Percentiles rank a stretch among this genome's conserved stretches.
Conservation (phyloP, 2,888 invertebrate genomes). For the Bellardia bayeri region DNA sequence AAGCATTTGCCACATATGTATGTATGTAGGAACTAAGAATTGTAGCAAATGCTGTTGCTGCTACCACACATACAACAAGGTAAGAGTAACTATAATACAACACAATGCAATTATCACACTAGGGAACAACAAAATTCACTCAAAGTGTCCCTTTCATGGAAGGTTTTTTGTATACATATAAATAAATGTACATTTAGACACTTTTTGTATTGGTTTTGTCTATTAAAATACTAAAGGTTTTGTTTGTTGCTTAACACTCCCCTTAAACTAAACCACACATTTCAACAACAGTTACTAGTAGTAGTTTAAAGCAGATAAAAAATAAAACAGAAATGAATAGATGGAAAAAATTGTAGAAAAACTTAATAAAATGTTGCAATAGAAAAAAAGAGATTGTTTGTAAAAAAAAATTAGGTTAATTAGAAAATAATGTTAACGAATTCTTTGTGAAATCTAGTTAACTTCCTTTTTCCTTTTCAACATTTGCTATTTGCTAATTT, state of each 20-base stretch:
- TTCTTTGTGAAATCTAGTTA: slow-evolving; percentile 44
- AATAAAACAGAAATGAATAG: background rate
- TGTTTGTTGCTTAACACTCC: slow-evolving; percentile 18
- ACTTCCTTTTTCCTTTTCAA: slow-evolving; percentile 37
- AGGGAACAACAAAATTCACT: slow-evolving; percentile 43
- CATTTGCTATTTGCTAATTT: background rate
- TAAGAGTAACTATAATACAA: slow-evolving; percentile 16
- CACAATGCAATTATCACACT: slow-evolving; percentile 61
- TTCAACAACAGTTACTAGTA: slow-evolving; percentile 19
- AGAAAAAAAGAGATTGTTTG: background rate
- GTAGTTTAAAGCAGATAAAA: background rate
- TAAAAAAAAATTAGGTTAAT: slow-evolving; percentile 62
- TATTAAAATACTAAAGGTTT: slow-evolving; percentile 34
- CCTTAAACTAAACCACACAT: slow-evolving; percentile 13
- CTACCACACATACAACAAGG: slow-evolving; percentile 1
- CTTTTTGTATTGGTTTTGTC: slow-evolving; percentile 32
- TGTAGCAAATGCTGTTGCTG: background rate
- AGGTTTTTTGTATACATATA: background rate
- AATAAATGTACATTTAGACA: too few relatives aligned
- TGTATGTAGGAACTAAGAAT: slow-evolving; percentile 5
- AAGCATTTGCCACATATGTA: slow-evolving; percentile 36
- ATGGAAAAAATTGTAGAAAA: background rate
- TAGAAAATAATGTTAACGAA: slow-evolving; percentile 61
- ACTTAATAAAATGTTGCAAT: slow-evolving; percentile 12
- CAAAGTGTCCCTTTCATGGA: slow-evolving; percentile 45